Evolutionary conservation across 2,888 invertebrate species (phyloP), one percentile per base, ranked within the genome.

Genomic region (Latheticus oryzae): DNA sequence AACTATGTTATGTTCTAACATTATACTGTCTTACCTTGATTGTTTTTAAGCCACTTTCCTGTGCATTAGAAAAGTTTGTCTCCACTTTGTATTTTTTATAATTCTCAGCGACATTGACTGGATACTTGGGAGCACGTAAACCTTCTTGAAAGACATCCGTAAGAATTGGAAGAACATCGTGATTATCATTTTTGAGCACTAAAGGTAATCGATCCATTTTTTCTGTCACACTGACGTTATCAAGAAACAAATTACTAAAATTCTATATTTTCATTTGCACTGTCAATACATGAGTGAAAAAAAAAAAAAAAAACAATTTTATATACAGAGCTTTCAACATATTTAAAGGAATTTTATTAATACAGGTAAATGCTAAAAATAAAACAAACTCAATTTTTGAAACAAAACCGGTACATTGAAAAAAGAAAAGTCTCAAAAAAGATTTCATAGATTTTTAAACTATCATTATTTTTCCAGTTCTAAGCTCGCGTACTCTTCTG

Each of bases 401-500:
- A n/a, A 52, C 9, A 52, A 11, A 52, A 52, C 19, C 5, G 15
- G 21, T 19, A 38, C 17, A 21, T n/a, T 9, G 28, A 21, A 23
- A 12, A 7, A 47, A 7, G 5, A 24, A 26, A 17, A 33, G 15
- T 4, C 13, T 13, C 9, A 24, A 24, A 13, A n/a, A n/a, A n/a
- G n/a, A n/a, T n/a, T 8, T 8, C 11, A 28, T 8, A 8, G 8
- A 28, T 28, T 28, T n/a, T 19, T 35, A 3, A 43, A 35, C n/a
- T n/a, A n/a, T n/a, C n/a, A 33, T 65, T 75, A 77, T 69, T 74
- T 73, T 60, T 79, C 79, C 60, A 79, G 64, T 61, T 78, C 78
- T 60, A 79, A 67, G 13, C 89, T 88, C 61, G 88, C 88, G 67
- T 88, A 93, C 73, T 93, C 93, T 71, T 93, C 92, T 69, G 90